Evolutionary conservation across 2,888 invertebrate genomes (phyloP).

Genomic region (Drosophila peninsularis): DNA sequence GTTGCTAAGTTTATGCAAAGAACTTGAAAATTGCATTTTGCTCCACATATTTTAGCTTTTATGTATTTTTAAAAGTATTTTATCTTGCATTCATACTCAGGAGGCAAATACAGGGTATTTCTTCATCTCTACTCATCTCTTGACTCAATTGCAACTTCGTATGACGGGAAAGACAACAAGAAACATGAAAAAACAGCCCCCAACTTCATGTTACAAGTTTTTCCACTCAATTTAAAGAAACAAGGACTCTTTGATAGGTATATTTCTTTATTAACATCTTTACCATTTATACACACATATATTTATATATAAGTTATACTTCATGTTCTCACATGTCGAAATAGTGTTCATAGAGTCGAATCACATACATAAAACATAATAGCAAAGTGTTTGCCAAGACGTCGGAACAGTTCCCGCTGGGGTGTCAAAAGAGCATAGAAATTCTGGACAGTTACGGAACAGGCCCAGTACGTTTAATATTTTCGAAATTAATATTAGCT

Average conservation of each 20-base stretch:
- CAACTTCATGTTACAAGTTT: slow-evolving; percentile 14
- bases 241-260: slow-evolving; percentile 20
- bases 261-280: slow-evolving; percentile 27
- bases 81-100: neutral
- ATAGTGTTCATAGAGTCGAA: slow-evolving; percentile 23
- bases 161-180: neutral
- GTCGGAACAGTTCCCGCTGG: slow-evolving; percentile 25
- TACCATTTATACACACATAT: slow-evolving; percentile 5
- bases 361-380: slow-evolving; percentile 29
- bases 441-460: slow-evolving; percentile 3
- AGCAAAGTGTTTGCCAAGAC: slow-evolving; percentile 32
- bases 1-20: neutral
- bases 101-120: neutral
- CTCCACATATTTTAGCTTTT: neutral
- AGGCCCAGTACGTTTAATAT: slow-evolving; percentile 12
- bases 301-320: neutral
- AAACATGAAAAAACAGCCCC: neutral
- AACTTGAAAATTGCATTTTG: no score
- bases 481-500: slow-evolving; percentile 8
- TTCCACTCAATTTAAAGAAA: slow-evolving; percentile 27
- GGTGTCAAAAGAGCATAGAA: slow-evolving; percentile 15
- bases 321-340: slow-evolving; percentile 27
- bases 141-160: neutral
- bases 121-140: neutral
- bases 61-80: neutral